phyloP scores from a whole-genome alignment of 2,113 vertebrate species.

The Centropus unirufus region DNA sequence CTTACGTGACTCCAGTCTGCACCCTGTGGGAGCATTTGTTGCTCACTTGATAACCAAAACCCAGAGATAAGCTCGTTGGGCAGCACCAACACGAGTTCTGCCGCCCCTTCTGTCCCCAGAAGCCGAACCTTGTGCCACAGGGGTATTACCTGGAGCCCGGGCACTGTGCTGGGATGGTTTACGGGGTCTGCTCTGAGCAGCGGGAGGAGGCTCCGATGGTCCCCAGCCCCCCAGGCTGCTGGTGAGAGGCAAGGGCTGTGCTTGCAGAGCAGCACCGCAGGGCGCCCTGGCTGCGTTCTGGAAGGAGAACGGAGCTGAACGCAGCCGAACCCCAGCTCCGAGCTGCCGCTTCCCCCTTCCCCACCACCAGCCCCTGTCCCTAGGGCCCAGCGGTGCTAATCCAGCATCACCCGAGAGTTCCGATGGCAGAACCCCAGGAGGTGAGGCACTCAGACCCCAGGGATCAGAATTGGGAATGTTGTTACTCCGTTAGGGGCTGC shows the following conservation, averaged over 20 bases:
- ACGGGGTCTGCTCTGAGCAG: neutral
- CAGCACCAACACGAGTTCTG: neutral
- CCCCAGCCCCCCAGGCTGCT: neutral
- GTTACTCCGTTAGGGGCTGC: neutral
- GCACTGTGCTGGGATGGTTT: constrained; percentile 39
- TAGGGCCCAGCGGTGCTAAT: neutral
- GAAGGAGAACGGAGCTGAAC: neutral
- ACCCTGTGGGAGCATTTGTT: neutral
- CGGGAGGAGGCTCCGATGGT: neutral
- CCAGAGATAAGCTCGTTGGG: neutral
- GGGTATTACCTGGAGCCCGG: constrained; percentile 71
- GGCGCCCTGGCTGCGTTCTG: constrained; percentile 9
- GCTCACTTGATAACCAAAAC: neutral
- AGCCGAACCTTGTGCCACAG: neutral
- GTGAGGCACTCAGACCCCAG: neutral
- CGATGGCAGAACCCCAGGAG: neutral
- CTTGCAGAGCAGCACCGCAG: neutral
- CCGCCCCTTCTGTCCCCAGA: neutral
- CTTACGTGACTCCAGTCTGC: neutral
- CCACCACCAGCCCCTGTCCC: neutral
- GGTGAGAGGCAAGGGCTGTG: neutral
- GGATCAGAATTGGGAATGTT: too few species aligned
- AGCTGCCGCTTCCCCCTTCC: neutral
- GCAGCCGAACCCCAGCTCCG: neutral
- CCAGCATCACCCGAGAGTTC: neutral